Evolutionary conservation across 2,113 vertebrate species (phyloP).

Genomic region (Rhodinocichla rosea): DNA sequence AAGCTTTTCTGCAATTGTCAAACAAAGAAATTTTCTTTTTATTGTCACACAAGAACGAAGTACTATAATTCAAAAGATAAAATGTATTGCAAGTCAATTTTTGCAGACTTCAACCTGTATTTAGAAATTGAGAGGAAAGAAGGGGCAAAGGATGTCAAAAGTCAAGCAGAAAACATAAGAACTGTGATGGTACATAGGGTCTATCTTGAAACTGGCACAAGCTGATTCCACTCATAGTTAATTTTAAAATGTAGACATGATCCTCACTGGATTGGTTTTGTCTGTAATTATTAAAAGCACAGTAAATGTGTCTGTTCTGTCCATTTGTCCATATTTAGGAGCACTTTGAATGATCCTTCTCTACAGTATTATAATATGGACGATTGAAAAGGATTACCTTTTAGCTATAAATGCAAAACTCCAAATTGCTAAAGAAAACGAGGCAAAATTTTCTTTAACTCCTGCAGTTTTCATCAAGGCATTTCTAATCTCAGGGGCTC

Average conservation of each 20-base stretch:
- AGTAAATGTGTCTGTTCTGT: neutral
- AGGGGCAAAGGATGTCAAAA: neutral
- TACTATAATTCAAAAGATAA: neutral
- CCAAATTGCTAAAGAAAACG: neutral
- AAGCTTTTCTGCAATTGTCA: neutral
- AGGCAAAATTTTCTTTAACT: neutral
- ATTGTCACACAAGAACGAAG: neutral
- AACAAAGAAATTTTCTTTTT: neutral
- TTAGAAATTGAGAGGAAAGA: neutral
- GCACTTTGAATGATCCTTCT: neutral
- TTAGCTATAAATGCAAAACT: neutral
- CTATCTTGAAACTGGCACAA: neutral
- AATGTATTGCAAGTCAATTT: neutral
- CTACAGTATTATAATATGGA: rapidly evolving
- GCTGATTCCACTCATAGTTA: neutral
- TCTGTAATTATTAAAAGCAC: neutral
- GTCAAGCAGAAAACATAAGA: neutral
- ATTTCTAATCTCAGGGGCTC: neutral
- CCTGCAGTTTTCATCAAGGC: neutral
- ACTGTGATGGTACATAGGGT: neutral
- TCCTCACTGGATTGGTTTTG: neutral
- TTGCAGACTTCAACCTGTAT: neutral
- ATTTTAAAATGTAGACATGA: neutral
- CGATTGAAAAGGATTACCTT: neutral
- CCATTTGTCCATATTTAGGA: neutral